A percentile compares a stretch with the other conserved stretches of the same genome.
Evolutionary conservation across 1,140 invertebrate genomes (phyloP).

Genomic region (Magallana ariakensis): DNA sequence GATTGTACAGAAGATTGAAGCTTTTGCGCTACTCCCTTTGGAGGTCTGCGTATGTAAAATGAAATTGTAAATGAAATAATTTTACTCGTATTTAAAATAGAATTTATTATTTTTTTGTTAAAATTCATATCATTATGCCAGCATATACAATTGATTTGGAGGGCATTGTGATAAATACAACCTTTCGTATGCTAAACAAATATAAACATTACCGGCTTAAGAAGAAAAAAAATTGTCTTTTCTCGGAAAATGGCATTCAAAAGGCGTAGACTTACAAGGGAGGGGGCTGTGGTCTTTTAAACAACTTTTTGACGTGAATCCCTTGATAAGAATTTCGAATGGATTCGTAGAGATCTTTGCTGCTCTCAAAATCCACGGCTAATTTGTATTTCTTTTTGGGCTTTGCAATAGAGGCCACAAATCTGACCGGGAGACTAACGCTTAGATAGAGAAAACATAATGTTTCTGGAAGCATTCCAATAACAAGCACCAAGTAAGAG

Average conservation of each 20-base stretch:
- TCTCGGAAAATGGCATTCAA: too few species aligned
- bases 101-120: background rate
- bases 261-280: background rate
- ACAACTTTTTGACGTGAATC: constrained; percentile 59
- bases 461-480: constrained; percentile 56
- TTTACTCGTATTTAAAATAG: background rate
- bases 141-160: too few species aligned
- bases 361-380: constrained; percentile 40
- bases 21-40: background rate
- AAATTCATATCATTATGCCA: too few species aligned
- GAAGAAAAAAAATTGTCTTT: too few species aligned
- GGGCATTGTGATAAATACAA: too few species aligned
- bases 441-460: constrained; percentile 63
- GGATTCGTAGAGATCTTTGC: constrained; percentile 55
- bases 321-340: constrained; percentile 62
- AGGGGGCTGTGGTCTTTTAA: constrained; percentile 49
- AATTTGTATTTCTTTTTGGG: constrained; percentile 23
- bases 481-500: constrained; percentile 43
- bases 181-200: too few species aligned
- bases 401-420: constrained; percentile 36
- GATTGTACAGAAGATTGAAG: background rate
- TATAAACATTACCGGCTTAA: too few species aligned
- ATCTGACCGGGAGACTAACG: constrained; percentile 58
- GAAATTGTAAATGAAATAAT: background rate
- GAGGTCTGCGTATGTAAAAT: background rate